A percentile compares a stretch with the other conserved stretches of the same genome.
These are phyloP conservation scores for Aphelinus atriplicis DNA, from an alignment of 1,140 invertebrate species.

Conservation along the genomic window DNA sequence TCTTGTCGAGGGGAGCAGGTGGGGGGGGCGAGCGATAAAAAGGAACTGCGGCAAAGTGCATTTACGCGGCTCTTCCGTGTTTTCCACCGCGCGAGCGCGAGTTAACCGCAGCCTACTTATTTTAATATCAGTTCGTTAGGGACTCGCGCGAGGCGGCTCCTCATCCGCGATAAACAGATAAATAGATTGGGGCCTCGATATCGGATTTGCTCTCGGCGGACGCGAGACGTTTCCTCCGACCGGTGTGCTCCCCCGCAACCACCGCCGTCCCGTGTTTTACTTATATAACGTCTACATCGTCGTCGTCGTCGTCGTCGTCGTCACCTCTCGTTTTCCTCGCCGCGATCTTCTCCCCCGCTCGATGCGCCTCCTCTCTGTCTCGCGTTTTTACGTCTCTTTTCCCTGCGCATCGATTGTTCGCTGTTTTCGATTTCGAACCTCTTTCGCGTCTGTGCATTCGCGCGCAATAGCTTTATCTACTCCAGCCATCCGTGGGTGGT, in stretches of 20 bases:
- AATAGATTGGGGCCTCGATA: conserved; percentile 61
- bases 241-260: conserved; percentile 26
- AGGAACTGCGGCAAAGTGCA: background rate
- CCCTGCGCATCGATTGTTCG: too few species aligned
- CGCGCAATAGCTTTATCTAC: too few species aligned
- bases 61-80: conserved; percentile 1
- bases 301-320: background rate
- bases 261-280: conserved; percentile 34
- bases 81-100: conserved; percentile 3
- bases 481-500: too few species aligned
- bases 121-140: conserved; percentile 63
- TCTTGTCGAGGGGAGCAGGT: too few species aligned
- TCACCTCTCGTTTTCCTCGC: background rate
- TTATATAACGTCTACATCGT: conserved; percentile 46
- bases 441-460: too few species aligned
- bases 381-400: too few species aligned
- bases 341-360: background rate
- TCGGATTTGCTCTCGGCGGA: conserved; percentile 56
- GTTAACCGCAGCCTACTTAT: conserved; percentile 55
- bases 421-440: too few species aligned
- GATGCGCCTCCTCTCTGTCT: too few species aligned
- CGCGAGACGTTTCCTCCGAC: conserved; percentile 49
- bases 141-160: conserved; percentile 18
- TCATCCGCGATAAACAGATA: conserved; percentile 60
- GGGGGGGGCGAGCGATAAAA: too few species aligned